A percentile compares a stretch with the other conserved stretches of the same genome.
Evolutionary conservation across 30 jellyfish, hydroid and myxozoan genomes (phyloP).

Genomic region (Nemopilema nomurai): DNA sequence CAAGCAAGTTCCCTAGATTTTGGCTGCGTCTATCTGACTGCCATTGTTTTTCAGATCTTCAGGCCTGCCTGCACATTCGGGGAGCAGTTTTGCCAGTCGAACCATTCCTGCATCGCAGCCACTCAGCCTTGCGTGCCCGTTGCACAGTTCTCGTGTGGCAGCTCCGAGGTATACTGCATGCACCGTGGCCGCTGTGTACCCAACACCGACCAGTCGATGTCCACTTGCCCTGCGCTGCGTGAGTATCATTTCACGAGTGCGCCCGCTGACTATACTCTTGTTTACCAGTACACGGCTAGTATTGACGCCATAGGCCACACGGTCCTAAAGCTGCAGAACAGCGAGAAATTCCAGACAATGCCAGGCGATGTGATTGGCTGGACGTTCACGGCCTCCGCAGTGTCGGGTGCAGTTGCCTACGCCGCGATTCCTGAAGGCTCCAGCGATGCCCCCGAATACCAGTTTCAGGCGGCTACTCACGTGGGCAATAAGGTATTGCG

Average conservation of each 20-base stretch:
- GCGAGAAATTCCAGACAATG: constrained; percentile 51
- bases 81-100: constrained; percentile 66
- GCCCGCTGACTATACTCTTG: constrained; percentile 67
- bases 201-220: background rate
- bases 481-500: constrained; percentile 41
- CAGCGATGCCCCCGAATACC: constrained; percentile 72
- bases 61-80: constrained; percentile 79
- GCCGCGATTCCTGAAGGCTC: constrained; percentile 20
- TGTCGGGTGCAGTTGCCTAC: constrained; percentile 63
- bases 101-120: constrained; percentile 63
- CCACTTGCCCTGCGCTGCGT: constrained; percentile 36
- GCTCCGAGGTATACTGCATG: constrained; percentile 79
- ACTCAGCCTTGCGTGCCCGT: constrained; percentile 40
- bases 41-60: constrained; percentile 49
- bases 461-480: constrained; percentile 34
- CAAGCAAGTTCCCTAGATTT: too few relatives aligned
- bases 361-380: constrained; percentile 97
- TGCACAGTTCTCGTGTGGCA: constrained; percentile 43
- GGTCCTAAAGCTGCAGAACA: constrained; percentile 40
- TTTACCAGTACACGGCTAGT: constrained; percentile 45
- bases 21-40: too few relatives aligned
- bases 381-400: constrained; percentile 47
- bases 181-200: constrained; percentile 81
- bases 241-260: constrained; percentile 30
- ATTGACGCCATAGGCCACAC: constrained; percentile 52